A percentile compares a stretch with the other conserved stretches of the same genome.
Evolutionary conservation across 2,797 vertebrate species (phyloP).

Genomic region (Oreonectes daqikongensis): DNA sequence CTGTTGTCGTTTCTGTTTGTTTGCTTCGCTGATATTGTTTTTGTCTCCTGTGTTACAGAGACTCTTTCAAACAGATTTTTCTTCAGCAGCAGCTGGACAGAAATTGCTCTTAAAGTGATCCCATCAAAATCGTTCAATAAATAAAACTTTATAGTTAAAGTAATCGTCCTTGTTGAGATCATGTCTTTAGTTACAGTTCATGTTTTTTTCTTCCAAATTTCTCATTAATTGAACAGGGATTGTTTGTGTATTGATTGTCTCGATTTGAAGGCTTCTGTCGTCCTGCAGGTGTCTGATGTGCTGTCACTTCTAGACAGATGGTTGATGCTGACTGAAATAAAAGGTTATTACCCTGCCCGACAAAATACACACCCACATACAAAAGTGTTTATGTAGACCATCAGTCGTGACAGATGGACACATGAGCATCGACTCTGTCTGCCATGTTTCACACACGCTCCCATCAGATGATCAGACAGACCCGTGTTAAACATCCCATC

Average conservation of each 20-base stretch:
- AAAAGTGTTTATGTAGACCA: not conserved
- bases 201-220: too few species aligned
- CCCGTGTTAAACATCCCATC: not conserved
- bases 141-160: too few species aligned
- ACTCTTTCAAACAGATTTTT: too few species aligned
- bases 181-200: too few species aligned
- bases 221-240: not conserved
- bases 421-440: not conserved
- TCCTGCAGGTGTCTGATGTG: constrained; percentile 63
- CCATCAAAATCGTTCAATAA: too few species aligned
- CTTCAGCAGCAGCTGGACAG: too few species aligned
- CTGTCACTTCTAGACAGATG: constrained; percentile 73
- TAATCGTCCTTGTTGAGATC: too few species aligned
- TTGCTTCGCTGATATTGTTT: not conserved
- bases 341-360: constrained; percentile 57
- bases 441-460: not conserved
- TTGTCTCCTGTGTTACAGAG: too few species aligned
- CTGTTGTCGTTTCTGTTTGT: not conserved
- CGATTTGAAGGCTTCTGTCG: constrained; percentile 60
- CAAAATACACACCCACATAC: not conserved
- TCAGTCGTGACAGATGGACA: constrained; percentile 28
- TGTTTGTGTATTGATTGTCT: not conserved
- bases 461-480: not conserved
- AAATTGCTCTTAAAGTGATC: too few species aligned
- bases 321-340: constrained; percentile 66